Evolutionary conservation across 2,113 vertebrate genomes (phyloP), one percentile per base, ranked within the genome.

Genomic region (Speoplatyrhinus poulsoni): DNA sequence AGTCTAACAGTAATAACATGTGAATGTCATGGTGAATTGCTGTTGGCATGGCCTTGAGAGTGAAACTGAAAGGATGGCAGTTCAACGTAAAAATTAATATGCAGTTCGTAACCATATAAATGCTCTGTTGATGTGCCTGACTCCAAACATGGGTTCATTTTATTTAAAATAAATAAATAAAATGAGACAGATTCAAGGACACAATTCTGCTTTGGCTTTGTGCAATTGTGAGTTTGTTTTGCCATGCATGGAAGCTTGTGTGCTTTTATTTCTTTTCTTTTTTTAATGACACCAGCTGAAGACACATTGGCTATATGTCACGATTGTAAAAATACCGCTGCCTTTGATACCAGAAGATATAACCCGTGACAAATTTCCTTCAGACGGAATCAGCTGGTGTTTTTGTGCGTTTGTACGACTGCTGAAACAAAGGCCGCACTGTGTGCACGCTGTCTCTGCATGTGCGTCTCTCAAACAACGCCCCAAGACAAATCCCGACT

Each of bases 1-100:
- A 50, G 49, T 12, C 2, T 50, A 62, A 65, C 79, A 46, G 57
- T 2, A 65, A 80, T 80, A 72, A 65, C 82, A 80, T 77, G 57
- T 59, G 11, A 69, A 41, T 26, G 26, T 26, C 26, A 26, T 36
- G 12, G 26, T 13, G 13, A 50, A 50, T 15, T 12, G 13, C 13
- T 50, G 3, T 50, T 50, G 11, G 10, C 49, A 41, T 8, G 36
- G 36, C 36, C 7, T 4, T 41, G 36, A 41, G 36, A 41, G 36
- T 41, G 7, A 41, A 5, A 6, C 5, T 41, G 36, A 41, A 41
- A 41, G 36, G 36, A 6, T 41, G 36, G 36, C 36, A 41, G 36
- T 41, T 8, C 36, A 5, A 8, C 36, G 36, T 41, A 41, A 41
- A 41, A 41, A 41, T 41, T 7, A 41, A 41, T 41, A 41, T 41